Conservation (phyloP, 2,797 vertebrate species). For the Chloroceryle amazona region DNA sequence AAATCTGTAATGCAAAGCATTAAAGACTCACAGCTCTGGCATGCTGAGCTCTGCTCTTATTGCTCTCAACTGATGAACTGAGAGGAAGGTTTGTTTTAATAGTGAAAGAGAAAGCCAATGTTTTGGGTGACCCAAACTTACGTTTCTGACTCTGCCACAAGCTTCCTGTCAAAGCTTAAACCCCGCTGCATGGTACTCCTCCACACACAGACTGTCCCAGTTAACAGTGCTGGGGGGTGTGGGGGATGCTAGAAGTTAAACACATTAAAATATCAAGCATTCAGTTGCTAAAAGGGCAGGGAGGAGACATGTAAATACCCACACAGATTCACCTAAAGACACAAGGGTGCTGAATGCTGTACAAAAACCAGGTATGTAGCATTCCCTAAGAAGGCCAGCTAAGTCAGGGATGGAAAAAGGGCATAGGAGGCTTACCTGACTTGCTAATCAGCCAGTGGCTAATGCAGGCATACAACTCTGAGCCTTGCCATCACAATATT, state of each 20-base stretch:
- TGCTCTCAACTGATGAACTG: neutral
- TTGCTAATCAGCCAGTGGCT: neutral
- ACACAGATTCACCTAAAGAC: neutral
- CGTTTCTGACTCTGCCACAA: neutral
- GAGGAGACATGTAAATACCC: neutral
- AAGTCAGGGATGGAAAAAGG: neutral
- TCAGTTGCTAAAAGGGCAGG: neutral
- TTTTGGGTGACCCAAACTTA: neutral
- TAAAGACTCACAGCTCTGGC: neutral
- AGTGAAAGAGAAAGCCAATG: neutral
- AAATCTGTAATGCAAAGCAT: neutral
- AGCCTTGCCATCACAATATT: neutral
- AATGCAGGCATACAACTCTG: rapidly evolving
- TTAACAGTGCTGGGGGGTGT: neutral
- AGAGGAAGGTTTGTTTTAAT: neutral
- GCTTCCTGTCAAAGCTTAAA: neutral
- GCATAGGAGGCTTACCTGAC: neutral
- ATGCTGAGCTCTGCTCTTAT: neutral
- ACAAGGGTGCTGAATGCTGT: neutral
- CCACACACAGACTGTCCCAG: neutral
- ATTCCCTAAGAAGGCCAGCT: neutral
- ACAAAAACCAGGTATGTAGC: neutral
- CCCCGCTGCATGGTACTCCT: neutral
- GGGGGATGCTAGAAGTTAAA: neutral
- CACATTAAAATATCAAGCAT: neutral